These are phyloP conservation scores for Apis florea DNA, from an alignment of 1,140 invertebrate genomes.

Conservation along the genomic window DNA sequence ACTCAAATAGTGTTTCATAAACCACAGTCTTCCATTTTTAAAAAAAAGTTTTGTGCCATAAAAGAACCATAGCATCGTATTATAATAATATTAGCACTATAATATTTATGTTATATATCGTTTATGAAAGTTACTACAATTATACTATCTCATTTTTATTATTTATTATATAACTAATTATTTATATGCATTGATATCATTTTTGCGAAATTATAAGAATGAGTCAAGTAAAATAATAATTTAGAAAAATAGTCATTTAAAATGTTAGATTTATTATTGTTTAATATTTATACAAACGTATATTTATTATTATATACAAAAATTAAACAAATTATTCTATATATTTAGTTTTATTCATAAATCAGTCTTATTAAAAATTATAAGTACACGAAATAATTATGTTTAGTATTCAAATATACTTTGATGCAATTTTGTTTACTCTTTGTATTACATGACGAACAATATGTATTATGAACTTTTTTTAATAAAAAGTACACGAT, in stretches of 20 bases:
- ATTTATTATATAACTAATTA: constrained; percentile 24
- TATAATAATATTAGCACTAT: constrained; percentile 17
- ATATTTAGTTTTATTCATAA: neutral
- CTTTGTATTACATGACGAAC: constrained; percentile 21
- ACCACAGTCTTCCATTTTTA: constrained; percentile 61
- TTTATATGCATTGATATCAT: neutral
- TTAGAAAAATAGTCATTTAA: constrained; percentile 26
- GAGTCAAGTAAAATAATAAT: neutral
- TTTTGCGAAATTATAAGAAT: neutral
- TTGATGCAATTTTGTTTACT: constrained; percentile 14
- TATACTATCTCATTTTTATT: constrained; percentile 26
- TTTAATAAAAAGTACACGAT: constrained; percentile 52
- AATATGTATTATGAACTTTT: constrained; percentile 47
- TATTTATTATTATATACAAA: neutral
- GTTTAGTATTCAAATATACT: neutral
- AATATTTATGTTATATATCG: constrained; percentile 37
- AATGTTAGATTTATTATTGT: constrained; percentile 4
- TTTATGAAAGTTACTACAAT: constrained; percentile 29
- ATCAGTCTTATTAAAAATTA: neutral
- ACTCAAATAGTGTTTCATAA: constrained; percentile 24
- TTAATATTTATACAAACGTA: neutral
- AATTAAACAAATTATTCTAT: neutral
- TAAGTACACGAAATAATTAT: neutral
- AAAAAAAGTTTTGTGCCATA: constrained; percentile 59
- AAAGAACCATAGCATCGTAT: constrained; percentile 17